These are phyloP conservation scores for Episyrphus balteatus DNA, from an alignment of 1,140 invertebrate species.

Conservation along the genomic window DNA sequence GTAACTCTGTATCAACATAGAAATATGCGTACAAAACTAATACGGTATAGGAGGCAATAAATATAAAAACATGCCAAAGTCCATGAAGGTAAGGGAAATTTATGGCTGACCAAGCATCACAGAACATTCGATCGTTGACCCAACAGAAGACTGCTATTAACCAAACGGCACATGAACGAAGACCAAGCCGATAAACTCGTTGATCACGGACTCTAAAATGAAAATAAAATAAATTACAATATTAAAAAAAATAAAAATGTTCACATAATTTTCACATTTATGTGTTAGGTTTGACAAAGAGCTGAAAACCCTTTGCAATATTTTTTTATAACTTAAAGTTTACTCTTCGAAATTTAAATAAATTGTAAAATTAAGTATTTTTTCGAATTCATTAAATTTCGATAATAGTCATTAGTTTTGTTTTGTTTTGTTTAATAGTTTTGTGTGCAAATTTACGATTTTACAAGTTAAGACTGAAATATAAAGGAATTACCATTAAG, in stretches of 20 bases:
- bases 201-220: constrained; percentile 48
- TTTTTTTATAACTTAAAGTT: no score
- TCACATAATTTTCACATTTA: no score
- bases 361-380: no score
- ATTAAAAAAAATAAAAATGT: constrained; percentile 1
- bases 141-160: constrained; percentile 59
- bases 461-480: no score
- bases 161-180: constrained; percentile 54
- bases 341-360: no score
- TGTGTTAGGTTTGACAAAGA: no score
- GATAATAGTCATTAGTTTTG: no score
- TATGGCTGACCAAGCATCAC: constrained; percentile 60
- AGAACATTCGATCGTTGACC: constrained; percentile 66
- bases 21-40: constrained; percentile 69
- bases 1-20: constrained; percentile 56
- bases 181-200: constrained; percentile 52
- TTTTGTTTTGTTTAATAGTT: no score
- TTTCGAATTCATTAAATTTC: no score
- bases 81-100: constrained; percentile 71
- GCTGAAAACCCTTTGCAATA: no score
- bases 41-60: constrained; percentile 62
- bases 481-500: no score
- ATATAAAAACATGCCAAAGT: constrained; percentile 70
- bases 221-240: constrained; percentile 16
- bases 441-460: no score